Conservation (phyloP, 2,888 invertebrate species). For the Microctonus aethiopoides region DNA sequence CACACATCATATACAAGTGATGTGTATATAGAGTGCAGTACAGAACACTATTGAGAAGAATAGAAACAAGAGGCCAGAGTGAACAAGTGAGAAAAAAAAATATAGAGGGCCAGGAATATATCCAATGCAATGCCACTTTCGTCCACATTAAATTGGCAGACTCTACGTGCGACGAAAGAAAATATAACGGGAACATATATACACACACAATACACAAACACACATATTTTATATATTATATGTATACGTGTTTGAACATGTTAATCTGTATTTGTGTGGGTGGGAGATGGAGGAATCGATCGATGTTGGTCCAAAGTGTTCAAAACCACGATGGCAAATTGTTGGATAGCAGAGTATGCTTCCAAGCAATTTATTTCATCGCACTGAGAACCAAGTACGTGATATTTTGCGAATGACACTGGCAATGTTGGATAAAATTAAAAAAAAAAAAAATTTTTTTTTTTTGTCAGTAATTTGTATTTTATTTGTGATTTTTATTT, state of each 20-base stretch:
- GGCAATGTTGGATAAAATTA: neutral
- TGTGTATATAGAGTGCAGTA: slow-evolving; percentile 4
- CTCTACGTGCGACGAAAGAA: slow-evolving; percentile 30
- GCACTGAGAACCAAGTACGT: slow-evolving; percentile 22
- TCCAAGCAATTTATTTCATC: slow-evolving; percentile 30
- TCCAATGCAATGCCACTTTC: slow-evolving; percentile 23
- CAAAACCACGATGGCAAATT: slow-evolving; percentile 33
- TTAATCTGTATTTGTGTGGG: too few species aligned
- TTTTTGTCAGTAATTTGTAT: too few species aligned
- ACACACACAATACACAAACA: neutral
- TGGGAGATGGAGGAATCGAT: too few species aligned
- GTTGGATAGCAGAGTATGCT: slow-evolving; percentile 25
- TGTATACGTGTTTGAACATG: neutral
- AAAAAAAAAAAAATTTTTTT: too few species aligned
- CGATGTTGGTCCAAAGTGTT: slow-evolving; percentile 11
- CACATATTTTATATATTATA: slow-evolving; percentile 3
- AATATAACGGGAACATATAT: slow-evolving; percentile 12
- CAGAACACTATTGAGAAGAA: neutral
- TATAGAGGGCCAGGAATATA: neutral
- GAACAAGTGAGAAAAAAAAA: neutral
- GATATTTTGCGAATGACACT: slow-evolving; percentile 21
- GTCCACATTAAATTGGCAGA: slow-evolving; percentile 26
- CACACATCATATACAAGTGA: neutral
- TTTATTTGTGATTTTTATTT: too few species aligned
- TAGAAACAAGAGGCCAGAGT: neutral